Percentiles rank a stretch among this genome's conserved stretches.
phyloP scores from a whole-genome alignment of 2,113 vertebrate species.

The Pao palembangensis region DNA sequence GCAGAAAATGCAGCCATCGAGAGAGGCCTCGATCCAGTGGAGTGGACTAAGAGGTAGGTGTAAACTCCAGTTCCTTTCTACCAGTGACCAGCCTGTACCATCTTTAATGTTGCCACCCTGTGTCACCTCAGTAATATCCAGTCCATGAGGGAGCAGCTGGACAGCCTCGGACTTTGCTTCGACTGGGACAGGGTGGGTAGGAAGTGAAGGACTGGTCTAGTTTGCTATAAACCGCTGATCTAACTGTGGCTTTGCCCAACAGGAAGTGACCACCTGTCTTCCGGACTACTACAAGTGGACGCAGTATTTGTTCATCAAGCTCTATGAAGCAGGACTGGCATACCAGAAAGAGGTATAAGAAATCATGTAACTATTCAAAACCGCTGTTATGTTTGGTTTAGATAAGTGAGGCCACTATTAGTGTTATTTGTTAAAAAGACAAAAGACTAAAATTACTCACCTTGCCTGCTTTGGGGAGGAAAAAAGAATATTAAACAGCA shows the following conservation, averaged over 20 bases:
- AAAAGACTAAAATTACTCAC: too few relatives aligned
- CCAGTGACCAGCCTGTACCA: background rate
- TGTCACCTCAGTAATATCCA: slow-evolving; percentile 83
- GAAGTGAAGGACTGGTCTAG: slow-evolving; percentile 1
- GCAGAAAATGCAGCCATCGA: slow-evolving; percentile 97
- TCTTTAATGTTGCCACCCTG: background rate
- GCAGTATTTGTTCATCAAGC: slow-evolving; percentile 90
- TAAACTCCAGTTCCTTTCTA: background rate
- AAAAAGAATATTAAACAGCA: background rate
- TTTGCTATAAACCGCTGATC: background rate
- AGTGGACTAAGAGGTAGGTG: slow-evolving; percentile 87
- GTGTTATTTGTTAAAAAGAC: slow-evolving; percentile 14
- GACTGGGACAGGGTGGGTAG: slow-evolving; percentile 91
- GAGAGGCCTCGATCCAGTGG: slow-evolving; percentile 83
- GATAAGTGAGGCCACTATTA: slow-evolving; percentile 13
- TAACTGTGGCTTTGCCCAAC: slow-evolving; percentile 32
- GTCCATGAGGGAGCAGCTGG: slow-evolving; percentile 89
- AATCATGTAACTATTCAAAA: background rate
- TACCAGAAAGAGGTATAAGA: slow-evolving; percentile 96
- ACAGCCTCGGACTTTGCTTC: slow-evolving; percentile 89
- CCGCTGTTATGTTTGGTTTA: slow-evolving; percentile 18
- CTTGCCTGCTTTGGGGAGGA: background rate
- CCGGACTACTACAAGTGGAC: slow-evolving; percentile 98
- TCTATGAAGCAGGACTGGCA: slow-evolving; percentile 87
- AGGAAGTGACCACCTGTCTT: slow-evolving; percentile 93